These are phyloP conservation scores for Spinibarbus caldwelli DNA, from an alignment of 2,797 vertebrate species.

Conservation along the genomic window DNA sequence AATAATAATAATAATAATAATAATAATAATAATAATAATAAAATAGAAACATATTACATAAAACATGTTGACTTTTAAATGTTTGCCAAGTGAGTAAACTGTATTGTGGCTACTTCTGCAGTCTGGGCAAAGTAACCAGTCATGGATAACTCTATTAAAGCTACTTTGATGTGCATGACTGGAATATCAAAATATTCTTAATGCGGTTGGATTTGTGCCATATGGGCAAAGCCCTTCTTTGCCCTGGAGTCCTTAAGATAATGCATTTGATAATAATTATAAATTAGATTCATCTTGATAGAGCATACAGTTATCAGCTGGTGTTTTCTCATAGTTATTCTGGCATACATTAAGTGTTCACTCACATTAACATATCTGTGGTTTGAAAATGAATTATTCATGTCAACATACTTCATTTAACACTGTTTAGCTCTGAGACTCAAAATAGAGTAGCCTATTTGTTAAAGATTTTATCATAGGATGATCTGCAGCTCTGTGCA, in stretches of 20 bases:
- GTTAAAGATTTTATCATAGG: background rate
- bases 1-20: background rate
- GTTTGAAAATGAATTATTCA: conserved; percentile 25
- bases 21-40: background rate
- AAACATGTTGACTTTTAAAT: background rate
- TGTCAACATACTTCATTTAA: conserved; percentile 22
- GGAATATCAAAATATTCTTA: background rate
- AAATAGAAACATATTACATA: background rate
- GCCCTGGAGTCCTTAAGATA: conserved; percentile 31
- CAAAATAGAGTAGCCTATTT: background rate
- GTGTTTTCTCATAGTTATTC: conserved; percentile 18
- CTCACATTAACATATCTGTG: conserved; percentile 26
- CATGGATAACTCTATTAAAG: background rate
- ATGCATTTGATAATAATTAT: conserved; percentile 33
- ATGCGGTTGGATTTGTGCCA: conserved; percentile 22
- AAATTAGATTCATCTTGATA: conserved; percentile 30
- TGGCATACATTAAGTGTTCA: conserved; percentile 16
- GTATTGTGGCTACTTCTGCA: background rate
- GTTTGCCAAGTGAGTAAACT: background rate
- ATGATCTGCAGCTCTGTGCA: background rate
- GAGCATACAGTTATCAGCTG: conserved; percentile 23
- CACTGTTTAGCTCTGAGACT: background rate
- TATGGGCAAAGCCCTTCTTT: conserved; percentile 16
- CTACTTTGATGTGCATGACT: conserved; percentile 6
- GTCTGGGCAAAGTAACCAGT: background rate